These are phyloP conservation scores for Selenia dentaria DNA, from an alignment of 2,888 invertebrate genomes.

Conservation along the genomic window DNA sequence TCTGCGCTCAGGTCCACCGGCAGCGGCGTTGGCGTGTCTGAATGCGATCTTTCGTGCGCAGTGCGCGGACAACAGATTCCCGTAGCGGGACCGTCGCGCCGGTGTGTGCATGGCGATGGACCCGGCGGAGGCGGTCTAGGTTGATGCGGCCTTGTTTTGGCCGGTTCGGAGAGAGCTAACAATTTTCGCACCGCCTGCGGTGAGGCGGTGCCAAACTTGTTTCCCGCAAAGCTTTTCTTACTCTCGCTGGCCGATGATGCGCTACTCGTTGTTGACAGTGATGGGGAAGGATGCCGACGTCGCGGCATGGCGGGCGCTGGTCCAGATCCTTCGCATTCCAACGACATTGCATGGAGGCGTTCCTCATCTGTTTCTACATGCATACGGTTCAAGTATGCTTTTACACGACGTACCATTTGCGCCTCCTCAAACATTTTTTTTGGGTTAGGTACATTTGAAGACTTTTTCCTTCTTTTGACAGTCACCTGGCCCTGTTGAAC, in stretches of 20 bases:
- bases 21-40: slow-evolving; percentile 93
- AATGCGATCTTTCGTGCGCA: slow-evolving; percentile 95
- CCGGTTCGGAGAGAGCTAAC: slow-evolving; percentile 94
- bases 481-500: slow-evolving; percentile 91
- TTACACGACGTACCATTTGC: slow-evolving; percentile 98
- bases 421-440: slow-evolving; percentile 99
- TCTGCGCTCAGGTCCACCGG: slow-evolving; percentile 96
- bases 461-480: slow-evolving; percentile 95
- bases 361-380: slow-evolving; percentile 97
- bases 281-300: slow-evolving; percentile 96
- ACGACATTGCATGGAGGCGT: slow-evolving; percentile 93
- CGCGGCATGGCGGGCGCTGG: slow-evolving; percentile 87
- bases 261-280: slow-evolving; percentile 95
- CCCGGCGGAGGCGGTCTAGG: slow-evolving; percentile 88
- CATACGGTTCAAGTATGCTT: slow-evolving; percentile 97
- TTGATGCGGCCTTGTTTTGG: slow-evolving; percentile 94
- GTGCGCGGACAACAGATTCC: slow-evolving; percentile 80
- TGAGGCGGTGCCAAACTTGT: slow-evolving; percentile 95
- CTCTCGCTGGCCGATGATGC: slow-evolving; percentile 94
- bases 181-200: slow-evolving; percentile 99
- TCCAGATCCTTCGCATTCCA: slow-evolving; percentile 93
- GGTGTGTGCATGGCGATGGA: slow-evolving; percentile 87
- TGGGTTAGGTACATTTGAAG: slow-evolving; percentile 95
- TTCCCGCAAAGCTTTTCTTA: slow-evolving; percentile 84
- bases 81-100: slow-evolving; percentile 84